Evolutionary conservation across 1,140 invertebrate species (phyloP).

Genomic region (Ceratina calcarata): DNA sequence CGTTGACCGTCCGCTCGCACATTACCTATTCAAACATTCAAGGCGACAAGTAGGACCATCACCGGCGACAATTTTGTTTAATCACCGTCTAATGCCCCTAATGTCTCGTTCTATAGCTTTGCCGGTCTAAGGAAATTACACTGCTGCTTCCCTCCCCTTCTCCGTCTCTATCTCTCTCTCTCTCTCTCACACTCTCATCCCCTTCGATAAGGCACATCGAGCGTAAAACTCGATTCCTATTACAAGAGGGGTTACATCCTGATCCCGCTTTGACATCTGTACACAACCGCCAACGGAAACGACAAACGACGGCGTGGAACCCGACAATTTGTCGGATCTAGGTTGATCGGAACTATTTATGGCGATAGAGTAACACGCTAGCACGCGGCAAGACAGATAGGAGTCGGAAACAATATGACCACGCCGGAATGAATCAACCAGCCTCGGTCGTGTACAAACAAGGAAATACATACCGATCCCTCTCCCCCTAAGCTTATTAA

Average conservation of each 20-base stretch:
- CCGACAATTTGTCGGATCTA: slow-evolving; percentile 36
- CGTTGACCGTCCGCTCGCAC: slow-evolving; percentile 14
- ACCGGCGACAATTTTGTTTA: slow-evolving; percentile 61
- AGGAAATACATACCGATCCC: neutral
- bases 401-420: neutral
- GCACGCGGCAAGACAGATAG: neutral
- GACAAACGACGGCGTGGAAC: slow-evolving; percentile 20
- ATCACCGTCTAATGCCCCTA: slow-evolving; percentile 58
- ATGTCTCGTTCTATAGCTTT: slow-evolving; percentile 56
- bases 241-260: slow-evolving; percentile 39
- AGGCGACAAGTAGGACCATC: slow-evolving; percentile 31
- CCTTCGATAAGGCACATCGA: slow-evolving; percentile 32
- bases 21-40: slow-evolving; percentile 30
- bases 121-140: slow-evolving; percentile 55
- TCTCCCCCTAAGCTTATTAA: slow-evolving; percentile 2
- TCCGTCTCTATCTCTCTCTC: neutral
- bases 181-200: neutral
- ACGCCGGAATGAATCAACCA: slow-evolving; percentile 4
- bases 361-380: slow-evolving; percentile 13
- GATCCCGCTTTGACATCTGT: slow-evolving; percentile 52
- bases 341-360: slow-evolving; percentile 45
- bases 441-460: neutral
- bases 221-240: slow-evolving; percentile 60
- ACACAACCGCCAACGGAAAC: slow-evolving; percentile 18
- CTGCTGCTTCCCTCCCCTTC: neutral